These are phyloP conservation scores for Galendromus occidentalis DNA, from an alignment of 1,140 invertebrate genomes.

Conservation along the genomic window DNA sequence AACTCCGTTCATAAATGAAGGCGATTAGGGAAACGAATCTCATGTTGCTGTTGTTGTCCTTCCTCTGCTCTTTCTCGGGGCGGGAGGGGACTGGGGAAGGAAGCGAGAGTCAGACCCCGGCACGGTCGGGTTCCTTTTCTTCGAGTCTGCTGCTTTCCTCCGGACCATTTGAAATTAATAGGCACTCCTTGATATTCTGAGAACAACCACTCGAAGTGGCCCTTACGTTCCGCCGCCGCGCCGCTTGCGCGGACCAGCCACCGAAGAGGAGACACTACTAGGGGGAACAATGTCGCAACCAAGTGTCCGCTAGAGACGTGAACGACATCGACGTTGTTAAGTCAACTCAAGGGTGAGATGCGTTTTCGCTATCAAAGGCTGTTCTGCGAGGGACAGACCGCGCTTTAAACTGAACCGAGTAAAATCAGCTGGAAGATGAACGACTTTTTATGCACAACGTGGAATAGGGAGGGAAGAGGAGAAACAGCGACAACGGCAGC, in stretches of 20 bases:
- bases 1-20: too few species aligned
- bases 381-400: neutral
- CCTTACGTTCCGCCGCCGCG: neutral
- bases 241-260: neutral
- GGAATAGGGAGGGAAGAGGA: neutral
- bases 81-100: too few species aligned
- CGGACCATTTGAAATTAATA: too few species aligned
- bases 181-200: neutral
- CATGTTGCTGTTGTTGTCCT: too few species aligned
- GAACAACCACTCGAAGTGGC: neutral
- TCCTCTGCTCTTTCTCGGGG: too few species aligned
- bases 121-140: too few species aligned
- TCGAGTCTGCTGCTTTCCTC: too few species aligned
- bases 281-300: neutral
- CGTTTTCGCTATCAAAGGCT: neutral
- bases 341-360: conserved; percentile 11
- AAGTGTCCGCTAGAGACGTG: neutral
- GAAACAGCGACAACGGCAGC: neutral
- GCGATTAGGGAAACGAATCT: too few species aligned
- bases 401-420: neutral
- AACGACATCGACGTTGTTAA: neutral
- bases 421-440: neutral
- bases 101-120: too few species aligned
- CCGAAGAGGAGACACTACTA: neutral
- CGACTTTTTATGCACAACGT: neutral